A percentile compares a stretch with the other conserved stretches of the same genome.
phyloP scores from a whole-genome alignment of 2,888 invertebrate species.

The Chrysopilus asiliformis region DNA sequence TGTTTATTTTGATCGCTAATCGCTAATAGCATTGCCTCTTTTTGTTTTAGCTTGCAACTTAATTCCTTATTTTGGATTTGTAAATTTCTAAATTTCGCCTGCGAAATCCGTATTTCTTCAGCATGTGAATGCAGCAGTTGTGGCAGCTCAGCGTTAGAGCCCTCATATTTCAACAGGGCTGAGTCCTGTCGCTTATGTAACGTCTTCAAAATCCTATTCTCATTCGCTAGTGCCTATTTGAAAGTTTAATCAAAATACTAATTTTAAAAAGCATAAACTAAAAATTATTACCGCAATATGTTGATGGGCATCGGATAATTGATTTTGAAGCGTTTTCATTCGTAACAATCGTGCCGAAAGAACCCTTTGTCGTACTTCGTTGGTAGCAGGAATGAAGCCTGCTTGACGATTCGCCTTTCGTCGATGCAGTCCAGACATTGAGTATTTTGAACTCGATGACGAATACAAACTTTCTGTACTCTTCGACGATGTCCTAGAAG shows the following conservation, averaged over 20 bases:
- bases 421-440: slow-evolving; percentile 26
- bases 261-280: background rate
- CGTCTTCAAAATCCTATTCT: slow-evolving; percentile 61
- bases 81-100: slow-evolving; percentile 52
- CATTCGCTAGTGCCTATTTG: slow-evolving; percentile 54
- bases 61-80: slow-evolving; percentile 48
- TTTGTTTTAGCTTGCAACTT: slow-evolving; percentile 50
- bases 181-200: slow-evolving; percentile 68
- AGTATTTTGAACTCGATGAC: slow-evolving; percentile 30
- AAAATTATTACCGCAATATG: slow-evolving; percentile 49
- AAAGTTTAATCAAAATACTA: slow-evolving; percentile 15
- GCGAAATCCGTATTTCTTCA: slow-evolving; percentile 61
- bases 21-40: slow-evolving; percentile 51
- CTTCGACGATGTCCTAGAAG: slow-evolving; percentile 27
- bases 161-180: slow-evolving; percentile 61
- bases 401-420: slow-evolving; percentile 24
- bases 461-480: slow-evolving; percentile 37
- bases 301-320: slow-evolving; percentile 63
- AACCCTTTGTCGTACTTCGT: slow-evolving; percentile 46
- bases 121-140: slow-evolving; percentile 60
- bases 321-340: slow-evolving; percentile 64
- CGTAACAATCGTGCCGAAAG: slow-evolving; percentile 63
- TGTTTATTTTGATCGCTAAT: slow-evolving; percentile 57
- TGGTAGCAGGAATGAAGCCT: slow-evolving; percentile 24
- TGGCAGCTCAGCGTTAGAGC: slow-evolving; percentile 63